Evolutionary conservation across 2,113 vertebrate genomes (phyloP), one percentile per base, ranked within the genome.

Genomic region (Pogonocichla stellata): DNA sequence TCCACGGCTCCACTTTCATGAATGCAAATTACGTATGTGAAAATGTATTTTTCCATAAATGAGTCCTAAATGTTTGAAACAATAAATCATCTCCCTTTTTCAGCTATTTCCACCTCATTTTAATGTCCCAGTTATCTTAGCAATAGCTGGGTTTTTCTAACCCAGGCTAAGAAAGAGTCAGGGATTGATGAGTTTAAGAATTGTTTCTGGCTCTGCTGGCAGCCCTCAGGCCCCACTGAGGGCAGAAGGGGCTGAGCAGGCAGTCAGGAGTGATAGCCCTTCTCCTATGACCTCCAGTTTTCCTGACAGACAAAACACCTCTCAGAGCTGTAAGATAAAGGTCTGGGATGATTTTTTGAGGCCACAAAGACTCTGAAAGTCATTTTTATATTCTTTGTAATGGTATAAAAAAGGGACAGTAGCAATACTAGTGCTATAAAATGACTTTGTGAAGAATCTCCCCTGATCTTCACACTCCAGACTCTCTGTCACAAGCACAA

Each of bases 381-480:
- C 61, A 95, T 95, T 93, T 96, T 96, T 95, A 90, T 92, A 93
- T 84, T 90, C 74, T 88, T 91, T 92, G 82, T 77, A 92, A 92
- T 69, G 71, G 77, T 40, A 91, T 80, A 90, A 77, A 86, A 95
- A 90, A 93, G 56, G 86, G 82, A 91, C 48, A 82, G 84, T 50
- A 80, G 70, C 80, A 89, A 91, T 82, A 93, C n/a, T 11, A 56
- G 48, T 60, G 80, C 88, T 88, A 77, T 75, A 90, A 90, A 93
- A 94, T 82, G 91, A 96, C 89, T 96, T 96, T 92, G 74, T 84
- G 82, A 96, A 86, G 72, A 93, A 92, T 95, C 71, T 94, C 75
- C 80, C 48, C 79, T 94, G 95, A 95, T 96, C 92, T 90, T 97
- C 93, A 95, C 91, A 94, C 87, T 86, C 67, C 80, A 92, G 83